Conservation (phyloP, 2,888 invertebrate genomes). For the Bellardia pandia region DNA sequence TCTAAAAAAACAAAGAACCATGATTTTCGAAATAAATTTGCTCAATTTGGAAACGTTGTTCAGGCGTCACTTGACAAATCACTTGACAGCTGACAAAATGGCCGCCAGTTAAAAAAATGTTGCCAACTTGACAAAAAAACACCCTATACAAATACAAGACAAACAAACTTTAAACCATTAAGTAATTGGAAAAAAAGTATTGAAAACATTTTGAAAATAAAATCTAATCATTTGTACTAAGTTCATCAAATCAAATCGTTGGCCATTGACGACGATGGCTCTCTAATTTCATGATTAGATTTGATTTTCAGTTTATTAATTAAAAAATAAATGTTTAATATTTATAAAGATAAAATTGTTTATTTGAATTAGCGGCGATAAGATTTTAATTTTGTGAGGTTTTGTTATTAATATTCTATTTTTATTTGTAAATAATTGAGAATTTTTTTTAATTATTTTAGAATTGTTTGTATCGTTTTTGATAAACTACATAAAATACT, state of each 20-base stretch:
- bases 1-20: too few relatives aligned
- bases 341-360: background rate
- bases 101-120: too few relatives aligned
- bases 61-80: too few relatives aligned
- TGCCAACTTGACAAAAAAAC: background rate
- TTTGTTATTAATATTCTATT: background rate
- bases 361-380: conserved; percentile 5
- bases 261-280: background rate
- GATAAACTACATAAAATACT: too few relatives aligned
- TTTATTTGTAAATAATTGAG: too few relatives aligned
- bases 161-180: background rate
- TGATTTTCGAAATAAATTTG: too few relatives aligned
- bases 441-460: too few relatives aligned
- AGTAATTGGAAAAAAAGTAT: background rate
- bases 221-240: conserved; percentile 3
- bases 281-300: background rate
- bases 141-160: too few relatives aligned
- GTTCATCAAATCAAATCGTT: conserved; percentile 13
- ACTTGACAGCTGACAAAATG: too few relatives aligned
- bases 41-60: too few relatives aligned
- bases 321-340: background rate
- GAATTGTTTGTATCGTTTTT: too few relatives aligned
- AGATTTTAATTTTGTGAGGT: conserved; percentile 17
- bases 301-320: background rate
- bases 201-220: background rate